Evolutionary conservation across 2,113 vertebrate genomes (phyloP), one percentile per base, ranked within the genome.

Genomic region (Melierax canorus): DNA sequence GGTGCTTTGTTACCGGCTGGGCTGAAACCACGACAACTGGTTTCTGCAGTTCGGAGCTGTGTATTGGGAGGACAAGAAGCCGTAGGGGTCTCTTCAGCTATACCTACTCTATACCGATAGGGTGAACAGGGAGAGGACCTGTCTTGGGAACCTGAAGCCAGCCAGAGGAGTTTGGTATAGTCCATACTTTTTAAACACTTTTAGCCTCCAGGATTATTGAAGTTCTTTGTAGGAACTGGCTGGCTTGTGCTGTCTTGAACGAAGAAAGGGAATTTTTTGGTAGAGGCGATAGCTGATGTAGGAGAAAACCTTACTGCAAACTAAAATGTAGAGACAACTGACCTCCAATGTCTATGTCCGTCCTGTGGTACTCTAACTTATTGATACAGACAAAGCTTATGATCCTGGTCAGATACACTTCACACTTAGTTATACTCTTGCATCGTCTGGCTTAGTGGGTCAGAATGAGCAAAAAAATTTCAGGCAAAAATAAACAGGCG

Each of bases 21-120:
- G 26, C 50, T 51, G 9, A 27, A 51, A 51, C 50, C 50, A 27
- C 9, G 2, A 27, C 50, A 51, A 6, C 14, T 51, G 83, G 39
- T 17, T 91, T 91, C 41, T 62, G 34, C 32, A 55, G n/a, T 67
- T 75, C 39, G n/a, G 21, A 71, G 62, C 43, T 79, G 19, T 36
- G 22, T 46, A 45, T 24, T 55, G 24, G 34, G 26, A 88, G 78
- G 38, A 36, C 36, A 74, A 60, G 30, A 58, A 68, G 30, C 36
- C 51, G 8, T 34, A 72, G 79, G 53, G 12, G 10, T 83, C 26
- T 76, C 34, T 91, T 59, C 59, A 64, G 43, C 58, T 73, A 22
- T 34, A 55, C 10, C 39, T 91, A 7, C 16, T 88, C 19, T 0
- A 1, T n/a, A 69, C 3, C 0, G 10, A 20, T 18, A 45, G 14